Evolutionary conservation across 2,113 vertebrate species (phyloP), one percentile per base, ranked within the genome.

Genomic region (Lasiurus cinereus): DNA sequence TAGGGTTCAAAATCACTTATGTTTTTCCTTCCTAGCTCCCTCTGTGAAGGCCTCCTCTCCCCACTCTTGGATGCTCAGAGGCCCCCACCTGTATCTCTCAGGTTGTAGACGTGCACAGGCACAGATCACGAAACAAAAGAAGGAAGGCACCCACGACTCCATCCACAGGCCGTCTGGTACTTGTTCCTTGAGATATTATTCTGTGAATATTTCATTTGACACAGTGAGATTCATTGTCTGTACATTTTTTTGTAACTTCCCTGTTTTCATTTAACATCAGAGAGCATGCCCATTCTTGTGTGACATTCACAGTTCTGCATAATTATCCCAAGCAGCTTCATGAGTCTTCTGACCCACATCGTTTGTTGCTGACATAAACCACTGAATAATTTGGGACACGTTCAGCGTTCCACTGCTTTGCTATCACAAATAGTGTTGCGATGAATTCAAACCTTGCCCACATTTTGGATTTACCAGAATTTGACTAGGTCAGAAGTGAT

Each of bases 101-200:
- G 56, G 39, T 29, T 89, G 29, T 12, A 29, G 39, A 78, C n/a
- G 29, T 15, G 9, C 50, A 48, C 7, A 11, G 43, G 9, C 46
- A 1, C 2, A 18, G 50, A 39, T 43, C 29, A 1, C 8, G 7
- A 54, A 24, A 8, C 0, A 16, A 7, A 59, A 83, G 13, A 36
- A 59, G 73, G 13, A 24, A 77, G 9, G 11, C 22, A n/a, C 70
- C 1, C 4, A 4, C 2, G 27, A 56, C 15, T 0, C 66, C 1
- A 15, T 29, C n/a, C 0, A 8, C 4, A 19, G 8, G 7, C 88
- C 56, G 7, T 4, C 21, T 36, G 52, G 15, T 19, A 4, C 19
- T 8, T 2, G 3, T 19, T 56, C 29, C 46, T 46, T 83, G 46
- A 52, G 29, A 31, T n/a, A 92, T 94, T 82, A 94, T 90, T 96